A percentile compares a stretch with the other conserved stretches of the same genome.
phyloP scores from a whole-genome alignment of 2,888 invertebrate genomes.

The Teleiodes luculella region DNA sequence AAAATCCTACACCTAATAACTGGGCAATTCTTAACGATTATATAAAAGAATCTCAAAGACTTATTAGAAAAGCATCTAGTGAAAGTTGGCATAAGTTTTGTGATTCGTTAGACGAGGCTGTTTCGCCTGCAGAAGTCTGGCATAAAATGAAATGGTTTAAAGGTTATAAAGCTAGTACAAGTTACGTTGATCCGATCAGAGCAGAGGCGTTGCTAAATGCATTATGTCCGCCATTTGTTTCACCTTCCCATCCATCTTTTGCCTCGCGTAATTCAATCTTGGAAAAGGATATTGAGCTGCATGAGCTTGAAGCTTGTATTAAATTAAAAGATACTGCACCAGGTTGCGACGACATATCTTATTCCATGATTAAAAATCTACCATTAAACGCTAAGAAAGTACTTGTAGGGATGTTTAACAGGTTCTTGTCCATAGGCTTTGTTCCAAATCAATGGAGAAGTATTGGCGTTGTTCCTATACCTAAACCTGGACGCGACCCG shows the following conservation, averaged over 20 bases:
- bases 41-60: neutral
- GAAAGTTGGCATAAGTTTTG: constrained; percentile 11
- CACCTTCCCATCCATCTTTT: neutral
- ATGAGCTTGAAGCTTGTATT: constrained; percentile 11
- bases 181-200: neutral
- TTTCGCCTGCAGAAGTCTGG: neutral
- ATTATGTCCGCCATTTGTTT: neutral
- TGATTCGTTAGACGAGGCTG: constrained; percentile 1
- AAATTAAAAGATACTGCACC: constrained; percentile 15
- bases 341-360: constrained; percentile 16
- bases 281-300: neutral
- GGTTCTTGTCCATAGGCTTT: neutral
- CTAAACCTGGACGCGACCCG: neutral
- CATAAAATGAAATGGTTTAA: constrained; percentile 12
- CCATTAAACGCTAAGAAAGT: neutral
- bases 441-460: neutral
- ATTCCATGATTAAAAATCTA: neutral
- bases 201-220: neutral
- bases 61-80: neutral
- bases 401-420: neutral
- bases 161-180: neutral
- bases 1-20: neutral
- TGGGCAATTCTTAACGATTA: neutral
- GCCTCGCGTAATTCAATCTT: neutral
- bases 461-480: neutral